Percentiles rank a stretch among this genome's conserved stretches.
These are phyloP conservation scores for Cryptus viduatorius DNA, from an alignment of 2,888 invertebrate species.

Conservation along the genomic window DNA sequence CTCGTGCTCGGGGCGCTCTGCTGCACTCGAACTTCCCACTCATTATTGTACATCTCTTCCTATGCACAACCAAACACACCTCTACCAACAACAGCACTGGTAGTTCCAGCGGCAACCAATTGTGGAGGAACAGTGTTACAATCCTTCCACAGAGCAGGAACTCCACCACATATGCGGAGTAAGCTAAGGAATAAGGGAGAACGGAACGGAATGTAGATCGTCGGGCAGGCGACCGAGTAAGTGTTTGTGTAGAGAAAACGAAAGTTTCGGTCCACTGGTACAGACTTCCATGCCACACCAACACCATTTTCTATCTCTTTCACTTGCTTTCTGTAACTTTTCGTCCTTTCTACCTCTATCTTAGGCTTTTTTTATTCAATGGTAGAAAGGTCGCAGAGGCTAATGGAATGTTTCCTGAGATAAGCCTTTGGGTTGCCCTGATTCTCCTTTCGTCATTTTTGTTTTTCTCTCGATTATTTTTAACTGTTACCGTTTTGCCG, in stretches of 20 bases:
- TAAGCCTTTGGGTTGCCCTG: constrained; percentile 52
- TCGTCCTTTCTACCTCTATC: constrained; percentile 19
- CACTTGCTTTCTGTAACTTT: constrained; percentile 15
- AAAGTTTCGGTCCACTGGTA: constrained; percentile 62
- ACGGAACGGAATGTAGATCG: constrained; percentile 61
- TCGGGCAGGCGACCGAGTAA: constrained; percentile 47
- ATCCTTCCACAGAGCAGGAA: constrained; percentile 30
- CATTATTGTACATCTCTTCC: constrained; percentile 58
- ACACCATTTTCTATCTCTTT: constrained; percentile 27
- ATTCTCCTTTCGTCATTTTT: constrained; percentile 20
- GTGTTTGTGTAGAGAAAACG: constrained; percentile 64
- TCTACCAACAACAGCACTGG: constrained; percentile 3
- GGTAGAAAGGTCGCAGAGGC: constrained; percentile 51
- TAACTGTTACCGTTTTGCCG: constrained; percentile 14
- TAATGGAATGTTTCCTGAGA: constrained; percentile 64
- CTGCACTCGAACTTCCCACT: constrained; percentile 64
- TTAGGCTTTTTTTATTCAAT: constrained; percentile 31
- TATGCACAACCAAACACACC: constrained; percentile 7
- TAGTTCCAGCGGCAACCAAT: constrained; percentile 28
- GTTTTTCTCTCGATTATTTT: constrained; percentile 20
- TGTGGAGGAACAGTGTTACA: constrained; percentile 27
- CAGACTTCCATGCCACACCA: constrained; percentile 21
- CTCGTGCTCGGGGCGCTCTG: constrained; percentile 61
- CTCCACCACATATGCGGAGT: constrained; percentile 11
- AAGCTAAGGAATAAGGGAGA: constrained; percentile 18